Evolutionary conservation across 2,797 vertebrate genomes (phyloP), one percentile per base, ranked within the genome.

Genomic region (Hyperoplus immaculatus): DNA sequence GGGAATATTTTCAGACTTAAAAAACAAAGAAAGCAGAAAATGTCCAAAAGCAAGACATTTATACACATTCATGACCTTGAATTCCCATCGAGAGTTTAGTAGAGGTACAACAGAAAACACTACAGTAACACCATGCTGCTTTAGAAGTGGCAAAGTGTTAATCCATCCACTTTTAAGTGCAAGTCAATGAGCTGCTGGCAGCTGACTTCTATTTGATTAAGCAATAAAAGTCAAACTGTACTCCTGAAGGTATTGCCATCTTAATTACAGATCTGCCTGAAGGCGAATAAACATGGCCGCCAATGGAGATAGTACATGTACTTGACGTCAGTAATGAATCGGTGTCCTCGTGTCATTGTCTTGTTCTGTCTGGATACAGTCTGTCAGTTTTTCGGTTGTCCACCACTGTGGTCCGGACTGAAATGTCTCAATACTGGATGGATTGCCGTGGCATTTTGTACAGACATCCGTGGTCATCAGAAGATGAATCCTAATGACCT

Each of bases 141-240:
- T 84, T 47, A 46, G 49, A 74, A 69, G 55, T 7, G 49, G 29
- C n/a, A 15, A 5, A 42, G 66, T 42, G 14, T 67, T 66, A 76
- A 82, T 90, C 64, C 59, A 29, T 80, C 56, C n/a, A 64, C 61
- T 59, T 81, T 63, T 55, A 73, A 80, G 51, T 49, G 72, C 36
- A 5, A 61, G 69, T 82, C 78, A 78, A 66, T 79, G 59, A 75
- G 76, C 18, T 78, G 46, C 69, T 46, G 73, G 60, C 51, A 51
- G 75, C 70, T 47, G 72, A 65, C 87, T 73, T 79, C 86, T 82
- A 36, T 77, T 72, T 84, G 62, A 87, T 77, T 55, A 61, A 87
- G 75, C 75, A 81, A 67, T 85, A 87, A 88, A 79, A 83, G 78
- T 86, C 78, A 69, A 83, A 89, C 71, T 84, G 76, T 62, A 77